Base-by-base conservation (phyloP, 2,888 invertebrate genomes). In the Elmis aenea region DNA sequence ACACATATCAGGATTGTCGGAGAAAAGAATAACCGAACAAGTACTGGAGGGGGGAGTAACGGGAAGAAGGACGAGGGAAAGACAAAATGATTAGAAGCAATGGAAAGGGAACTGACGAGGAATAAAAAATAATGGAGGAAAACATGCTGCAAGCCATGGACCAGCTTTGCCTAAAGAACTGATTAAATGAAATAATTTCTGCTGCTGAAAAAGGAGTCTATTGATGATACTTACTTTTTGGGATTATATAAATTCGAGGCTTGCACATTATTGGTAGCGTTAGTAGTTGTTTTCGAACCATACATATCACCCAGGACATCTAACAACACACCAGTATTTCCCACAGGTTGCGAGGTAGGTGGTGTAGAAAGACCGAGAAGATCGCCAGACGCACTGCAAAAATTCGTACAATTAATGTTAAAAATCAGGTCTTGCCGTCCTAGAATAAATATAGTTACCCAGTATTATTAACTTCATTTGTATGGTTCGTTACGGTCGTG, bases 221-320 rank as follows among this genome's bases (percentile, higher is more conserved):
- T 18, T 8, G 18, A 18, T 26, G 11, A 33, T 14, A 58, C 71
- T 61, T 62, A 83, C 78, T 93, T 95, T 67, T 90, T 92, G 40
- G 89, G 81, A 67, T 92, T 91, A 58, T 88, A 87, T 54, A 84
- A 77, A 56, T 79, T 81, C 46, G 81, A 81, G 54, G 75, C 75
- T 45, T 54, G 52, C 25, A 46, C 64, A 21, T 66, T 63, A 31
- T 48, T 53, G 13, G 55, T 51, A 15, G 53, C 43, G 20, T 59
- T 61, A 40, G 74, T 74, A 57, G 73, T 73, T 66, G 75, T 76
- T 49, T 74, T 75, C 40, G 75, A 72, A 46, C 75, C 82, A 62
- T 90, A 91, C 45, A 91, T 79, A 66, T 93, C 93, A 24, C 92
- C 93, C 45, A 95, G 75, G 27, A 95, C 91, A 71, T 95, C 95